phyloP scores from a whole-genome alignment of 2,113 vertebrate genomes.

The Eleginops maclovinus region DNA sequence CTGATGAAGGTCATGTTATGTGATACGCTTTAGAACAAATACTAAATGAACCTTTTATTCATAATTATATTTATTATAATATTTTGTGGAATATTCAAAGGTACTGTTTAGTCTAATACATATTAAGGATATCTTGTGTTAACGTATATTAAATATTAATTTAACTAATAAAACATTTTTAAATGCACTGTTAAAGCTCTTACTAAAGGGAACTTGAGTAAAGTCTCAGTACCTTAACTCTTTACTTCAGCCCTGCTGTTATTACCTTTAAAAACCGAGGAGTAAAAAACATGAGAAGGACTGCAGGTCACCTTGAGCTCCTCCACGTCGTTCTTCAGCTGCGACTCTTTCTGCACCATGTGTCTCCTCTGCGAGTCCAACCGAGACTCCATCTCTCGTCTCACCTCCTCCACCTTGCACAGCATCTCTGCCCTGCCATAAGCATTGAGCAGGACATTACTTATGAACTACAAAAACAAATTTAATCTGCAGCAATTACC shows the following conservation, averaged over 20 bases:
- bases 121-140: too few species aligned
- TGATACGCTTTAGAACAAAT: background rate
- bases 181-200: background rate
- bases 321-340: constrained; percentile 90
- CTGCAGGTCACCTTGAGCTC: constrained; percentile 87
- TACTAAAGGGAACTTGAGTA: background rate
- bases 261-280: background rate
- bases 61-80: too few species aligned
- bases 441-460: background rate
- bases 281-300: background rate
- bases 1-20: background rate
- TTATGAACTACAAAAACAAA: constrained; percentile 13
- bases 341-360: constrained; percentile 92
- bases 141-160: too few species aligned
- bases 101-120: too few species aligned
- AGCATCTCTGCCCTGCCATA: constrained; percentile 87
- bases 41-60: too few species aligned
- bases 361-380: constrained; percentile 92
- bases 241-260: background rate
- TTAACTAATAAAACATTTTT: background rate
- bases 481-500: background rate
- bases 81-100: too few species aligned
- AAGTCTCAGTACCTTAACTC: background rate
- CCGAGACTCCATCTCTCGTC: constrained; percentile 91
- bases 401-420: constrained; percentile 90